Evolutionary conservation across 2,888 invertebrate genomes (phyloP), one percentile per base, ranked within the genome.

Genomic region (Drosophila macrospina): DNA sequence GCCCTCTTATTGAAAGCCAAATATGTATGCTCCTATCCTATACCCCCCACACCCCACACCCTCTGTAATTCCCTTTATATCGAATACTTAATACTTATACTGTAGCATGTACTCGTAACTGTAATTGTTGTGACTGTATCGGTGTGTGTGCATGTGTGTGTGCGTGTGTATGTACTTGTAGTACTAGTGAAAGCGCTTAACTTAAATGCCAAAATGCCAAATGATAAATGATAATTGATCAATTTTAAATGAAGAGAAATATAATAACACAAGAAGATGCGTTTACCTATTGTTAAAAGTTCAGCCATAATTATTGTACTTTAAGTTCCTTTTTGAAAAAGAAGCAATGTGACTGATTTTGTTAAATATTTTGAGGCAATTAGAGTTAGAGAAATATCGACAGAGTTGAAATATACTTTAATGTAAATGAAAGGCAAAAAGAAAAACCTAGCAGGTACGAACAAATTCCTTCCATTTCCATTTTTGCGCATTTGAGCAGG

Each of bases 381-480:
- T 78, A 74, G 78, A 41, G 37, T 52, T 55, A 76, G 56, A 26
- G 52, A 59, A 37, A 45, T 32, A 41, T 42, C 50, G 36, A 45
- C 15, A 56, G 32, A 55, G 56, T 86, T 78, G 55, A 76, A 73
- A 61, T 76, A 65, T 66, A 78, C 68, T 74, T 55, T 75, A 62
- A 47, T 45, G 62, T 26, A 56, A 69, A 82, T 72, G 51, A 73
- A 61, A 65, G 57, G 70, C 63, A 72, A 77, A 55, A 61, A 50
- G 52, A 62, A 74, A 74, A 81, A 84, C 70, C 84, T 88, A 84
- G 65, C 84, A 88, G 87, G 87, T 74, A 89, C 80, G 73, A 86
- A 86, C 88, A 83, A 85, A 86, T 88, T 86, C 86, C 86, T 86
- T 89, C 86, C 86, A 89, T 77, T 86, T 88, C 71, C 74, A 84